These are phyloP conservation scores for Sycobia sp. DNA, from an alignment of 1,140 invertebrate species.

Conservation along the genomic window DNA sequence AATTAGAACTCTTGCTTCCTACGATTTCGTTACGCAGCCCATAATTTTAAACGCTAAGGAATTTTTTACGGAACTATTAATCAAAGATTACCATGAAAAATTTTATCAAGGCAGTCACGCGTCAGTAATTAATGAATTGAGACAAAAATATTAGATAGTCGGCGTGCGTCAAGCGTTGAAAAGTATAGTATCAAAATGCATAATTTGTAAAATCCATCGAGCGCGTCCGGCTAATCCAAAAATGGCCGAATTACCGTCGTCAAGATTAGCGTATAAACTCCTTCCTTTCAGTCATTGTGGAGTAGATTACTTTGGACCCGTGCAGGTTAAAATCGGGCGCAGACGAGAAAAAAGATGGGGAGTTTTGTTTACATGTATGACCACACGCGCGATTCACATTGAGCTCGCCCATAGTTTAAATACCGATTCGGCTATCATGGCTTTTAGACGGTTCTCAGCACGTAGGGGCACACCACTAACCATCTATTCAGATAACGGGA, in stretches of 20 bases:
- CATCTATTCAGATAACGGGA: conserved; percentile 45
- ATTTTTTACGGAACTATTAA: too few relatives aligned
- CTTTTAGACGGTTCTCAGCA: conserved; percentile 39
- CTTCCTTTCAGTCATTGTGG: conserved; percentile 42
- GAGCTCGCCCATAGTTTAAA: conserved; percentile 39
- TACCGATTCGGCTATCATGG: conserved; percentile 39
- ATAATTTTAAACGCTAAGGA: too few relatives aligned
- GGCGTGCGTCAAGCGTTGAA: too few relatives aligned
- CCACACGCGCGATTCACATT: conserved; percentile 40
- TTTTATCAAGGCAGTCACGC: too few relatives aligned
- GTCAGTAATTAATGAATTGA: too few relatives aligned
- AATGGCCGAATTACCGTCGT: background rate
- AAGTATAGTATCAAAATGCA: background rate
- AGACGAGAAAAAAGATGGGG: conserved; percentile 35
- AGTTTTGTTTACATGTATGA: conserved; percentile 41
- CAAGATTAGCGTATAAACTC: background rate
- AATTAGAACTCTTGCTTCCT: too few relatives aligned
- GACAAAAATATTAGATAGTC: too few relatives aligned
- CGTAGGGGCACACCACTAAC: conserved; percentile 31
- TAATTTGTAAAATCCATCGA: background rate
- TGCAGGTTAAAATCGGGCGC: conserved; percentile 39
- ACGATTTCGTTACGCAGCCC: too few relatives aligned
- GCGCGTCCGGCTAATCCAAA: background rate
- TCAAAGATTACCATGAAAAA: too few relatives aligned
- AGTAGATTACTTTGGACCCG: conserved; percentile 46